Evolutionary conservation across 2,113 vertebrate species (phyloP), one percentile per base, ranked within the genome.

Genomic region (Apteryx owenii): DNA sequence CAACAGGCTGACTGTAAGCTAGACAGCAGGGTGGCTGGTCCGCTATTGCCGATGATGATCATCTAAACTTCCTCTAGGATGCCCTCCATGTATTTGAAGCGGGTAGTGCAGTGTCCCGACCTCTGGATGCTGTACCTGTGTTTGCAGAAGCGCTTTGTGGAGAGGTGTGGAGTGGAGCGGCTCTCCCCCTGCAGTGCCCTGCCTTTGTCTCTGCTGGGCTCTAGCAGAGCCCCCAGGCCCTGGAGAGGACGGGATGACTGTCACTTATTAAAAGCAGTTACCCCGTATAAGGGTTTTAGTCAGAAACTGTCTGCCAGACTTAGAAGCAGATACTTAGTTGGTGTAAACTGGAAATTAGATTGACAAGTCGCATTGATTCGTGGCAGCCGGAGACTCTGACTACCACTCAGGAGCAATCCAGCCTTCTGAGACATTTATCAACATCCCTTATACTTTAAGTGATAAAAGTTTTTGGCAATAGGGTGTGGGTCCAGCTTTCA

Each of bases 31-130:
- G 46, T 36, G 5, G 20, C 3, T 48, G 64, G 12, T 51, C 46
- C 68, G 38, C n/a, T 22, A 7, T 11, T 50, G 61, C 31, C 0
- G 1, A 5, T 53, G 29, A 61, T 23, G 46, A 38, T 68, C 71
- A 89, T 72, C 31, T 15, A 42, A 61, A 53, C 36, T 44, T 86
- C 15, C 22, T 5, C 44, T 54, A 44, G 65, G 44, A 91, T 81
- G 38, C 31, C 10, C 17, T 9, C 14, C 0, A 0, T 21, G 33
- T n/a, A 53, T n/a, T 68, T 9, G 29, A 38, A 44, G 18, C 21
- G 23, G 5, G 21, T 0, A 2, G 13, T 12, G 7, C 4, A 8
- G 12, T 2, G 1, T 36, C 60, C 38, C 65, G 44, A 54, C 20
- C 42, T 60, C 54, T 50, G 29, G 10, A n/a, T 53, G 54, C 23